Conservation (phyloP, 2,888 invertebrate genomes). For the Sturmia bella region DNA sequence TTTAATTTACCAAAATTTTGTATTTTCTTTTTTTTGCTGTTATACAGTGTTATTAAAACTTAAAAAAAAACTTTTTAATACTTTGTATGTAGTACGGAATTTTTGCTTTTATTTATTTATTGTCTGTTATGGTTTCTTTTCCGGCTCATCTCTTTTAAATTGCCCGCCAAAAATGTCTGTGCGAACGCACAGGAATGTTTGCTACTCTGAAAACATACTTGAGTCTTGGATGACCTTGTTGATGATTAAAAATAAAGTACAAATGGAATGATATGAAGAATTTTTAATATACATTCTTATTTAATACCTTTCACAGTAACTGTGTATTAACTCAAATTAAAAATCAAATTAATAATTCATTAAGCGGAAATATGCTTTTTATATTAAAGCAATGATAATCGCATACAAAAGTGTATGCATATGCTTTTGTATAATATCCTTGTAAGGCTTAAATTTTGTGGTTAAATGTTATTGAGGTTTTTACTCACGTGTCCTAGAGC, state of each 20-base stretch:
- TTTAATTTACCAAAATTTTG: too few species aligned
- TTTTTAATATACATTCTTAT: background rate
- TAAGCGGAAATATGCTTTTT: too few species aligned
- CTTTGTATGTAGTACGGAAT: too few species aligned
- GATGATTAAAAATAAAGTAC: background rate
- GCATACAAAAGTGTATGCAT: too few species aligned
- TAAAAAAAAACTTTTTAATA: too few species aligned
- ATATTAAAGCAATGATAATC: too few species aligned
- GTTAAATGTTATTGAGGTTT: background rate
- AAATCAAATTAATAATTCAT: too few species aligned
- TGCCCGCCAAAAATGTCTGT: background rate
- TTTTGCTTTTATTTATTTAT: constrained; percentile 16
- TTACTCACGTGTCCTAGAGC: constrained; percentile 25
- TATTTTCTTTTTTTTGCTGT: too few species aligned
- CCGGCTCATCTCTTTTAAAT: background rate
- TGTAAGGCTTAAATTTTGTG: background rate
- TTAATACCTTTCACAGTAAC: too few species aligned
- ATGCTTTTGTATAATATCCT: background rate
- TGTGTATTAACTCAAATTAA: too few species aligned
- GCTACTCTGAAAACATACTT: background rate
- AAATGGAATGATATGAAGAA: background rate
- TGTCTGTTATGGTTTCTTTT: background rate
- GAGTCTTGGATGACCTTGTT: constrained; percentile 3
- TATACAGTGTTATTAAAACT: too few species aligned
- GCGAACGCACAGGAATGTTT: background rate